Evolutionary conservation across 2,888 invertebrate species (phyloP), one percentile per base, ranked within the genome.

Genomic region (Protonemura montana): DNA sequence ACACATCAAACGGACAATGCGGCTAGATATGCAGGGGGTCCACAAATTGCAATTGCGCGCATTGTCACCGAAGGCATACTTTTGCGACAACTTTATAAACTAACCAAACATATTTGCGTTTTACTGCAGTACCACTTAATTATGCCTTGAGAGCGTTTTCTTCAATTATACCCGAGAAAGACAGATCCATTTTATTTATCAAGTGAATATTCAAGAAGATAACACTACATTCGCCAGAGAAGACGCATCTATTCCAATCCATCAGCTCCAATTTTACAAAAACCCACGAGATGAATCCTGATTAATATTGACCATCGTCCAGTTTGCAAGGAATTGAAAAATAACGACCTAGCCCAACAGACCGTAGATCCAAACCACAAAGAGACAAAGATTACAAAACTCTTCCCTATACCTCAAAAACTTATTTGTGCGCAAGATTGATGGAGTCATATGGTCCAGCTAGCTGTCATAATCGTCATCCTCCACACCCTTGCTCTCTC

Each of bases 391-490:
- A 59, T 59, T 59, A 59, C 59, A 59, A 59, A 21, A 35, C 35
- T 35, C 35, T 59, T n/a, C n/a, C n/a, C 59, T 21, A 59, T 7
- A 13, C 13, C 59, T 21, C 59, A 59, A 59, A 59, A 59, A 59
- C 59, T 27, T 30, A 81, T 30, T 81, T 81, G 81, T 29, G 30
- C 81, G 81, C 29, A 84, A 84, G 84, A 84, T 76, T 27, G 84
- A 84, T 84, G 84, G 28, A 81, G 81, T 81, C 81, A 81, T 81
- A 81, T 81, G 81, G 81, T 30, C 30, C 81, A 27, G 78, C 59
- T 59, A 83, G 84, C 84, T 84, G 84, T 84, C 84, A 84, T 84
- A 84, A 84, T n/a, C 84, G 76, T 84, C 84, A 76, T 59, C 26
- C 26, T 30, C 26, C 35, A 78, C 21, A 25, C 78, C 78, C 26